A percentile compares a stretch with the other conserved stretches of the same genome.
These are phyloP conservation scores for Falco naumanni DNA, from an alignment of 2,797 vertebrate species.

Conservation along the genomic window DNA sequence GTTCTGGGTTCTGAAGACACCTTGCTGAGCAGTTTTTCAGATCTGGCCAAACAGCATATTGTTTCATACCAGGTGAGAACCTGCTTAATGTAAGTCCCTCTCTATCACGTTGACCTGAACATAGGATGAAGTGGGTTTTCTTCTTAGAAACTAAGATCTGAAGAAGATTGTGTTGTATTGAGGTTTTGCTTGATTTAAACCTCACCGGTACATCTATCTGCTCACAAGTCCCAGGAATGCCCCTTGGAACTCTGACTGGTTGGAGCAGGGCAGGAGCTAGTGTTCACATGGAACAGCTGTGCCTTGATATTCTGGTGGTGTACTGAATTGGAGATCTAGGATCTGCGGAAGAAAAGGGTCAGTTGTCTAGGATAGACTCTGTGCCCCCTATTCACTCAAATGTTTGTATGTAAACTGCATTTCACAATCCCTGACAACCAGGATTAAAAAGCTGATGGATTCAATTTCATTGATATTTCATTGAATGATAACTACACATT, in stretches of 20 bases:
- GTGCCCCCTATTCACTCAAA: not conserved
- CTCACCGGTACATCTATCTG: not conserved
- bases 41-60: not conserved
- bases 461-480: not conserved
- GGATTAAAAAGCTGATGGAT: not conserved
- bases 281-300: not conserved
- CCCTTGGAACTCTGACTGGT: not conserved
- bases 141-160: not conserved
- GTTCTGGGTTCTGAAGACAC: not conserved
- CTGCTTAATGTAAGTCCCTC: not conserved
- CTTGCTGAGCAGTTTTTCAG: not conserved
- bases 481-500: not conserved
- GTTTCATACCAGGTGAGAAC: not conserved
- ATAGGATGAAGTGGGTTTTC: not conserved
- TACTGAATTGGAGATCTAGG: not conserved
- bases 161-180: not conserved
- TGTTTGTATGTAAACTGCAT: not conserved
- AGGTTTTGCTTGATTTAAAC: not conserved
- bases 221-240: not conserved
- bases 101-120: accelerated
- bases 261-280: not conserved
- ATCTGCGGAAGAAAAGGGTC: not conserved
- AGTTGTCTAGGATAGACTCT: not conserved
- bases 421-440: not conserved
- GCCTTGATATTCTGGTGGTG: accelerated